Percentiles rank a stretch among this genome's conserved stretches.
phyloP scores from a whole-genome alignment of 2,797 vertebrate species.

The Aselliscus stoliczkanus region DNA sequence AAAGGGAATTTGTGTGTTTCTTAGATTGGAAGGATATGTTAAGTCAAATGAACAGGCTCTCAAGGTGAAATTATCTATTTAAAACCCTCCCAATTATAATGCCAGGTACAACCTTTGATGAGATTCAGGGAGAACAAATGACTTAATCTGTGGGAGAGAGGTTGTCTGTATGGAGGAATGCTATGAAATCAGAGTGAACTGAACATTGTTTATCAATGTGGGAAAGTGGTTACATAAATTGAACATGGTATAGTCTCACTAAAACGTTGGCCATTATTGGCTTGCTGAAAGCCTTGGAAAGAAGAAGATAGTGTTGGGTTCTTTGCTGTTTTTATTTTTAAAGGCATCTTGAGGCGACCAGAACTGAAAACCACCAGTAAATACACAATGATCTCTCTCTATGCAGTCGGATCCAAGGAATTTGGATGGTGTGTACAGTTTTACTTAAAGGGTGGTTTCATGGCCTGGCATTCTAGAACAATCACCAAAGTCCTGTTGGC shows the following conservation, averaged over 20 bases:
- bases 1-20: slow-evolving; percentile 78
- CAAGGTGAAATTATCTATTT: slow-evolving; percentile 82
- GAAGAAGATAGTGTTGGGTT: neutral
- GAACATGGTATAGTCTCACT: neutral
- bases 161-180: slow-evolving; percentile 20
- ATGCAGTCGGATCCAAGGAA: neutral
- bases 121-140: slow-evolving; percentile 73
- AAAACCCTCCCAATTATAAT: slow-evolving; percentile 76
- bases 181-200: slow-evolving; percentile 40
- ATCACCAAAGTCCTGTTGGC: neutral
- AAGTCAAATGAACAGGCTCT: slow-evolving; percentile 77
- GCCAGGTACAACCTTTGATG: slow-evolving; percentile 70
- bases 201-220: neutral
- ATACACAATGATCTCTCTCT: neutral
- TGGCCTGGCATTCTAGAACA: neutral
- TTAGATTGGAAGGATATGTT: slow-evolving; percentile 73
- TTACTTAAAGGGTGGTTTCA: neutral
- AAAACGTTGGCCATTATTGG: neutral
- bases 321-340: neutral
- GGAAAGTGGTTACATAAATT: neutral
- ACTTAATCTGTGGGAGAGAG: slow-evolving; percentile 68
- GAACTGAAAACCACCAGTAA: neutral
- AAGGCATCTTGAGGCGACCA: neutral
- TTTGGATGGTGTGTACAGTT: neutral
- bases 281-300: neutral